Conservation (phyloP, 2,888 invertebrate species). For the Elegia similella region DNA sequence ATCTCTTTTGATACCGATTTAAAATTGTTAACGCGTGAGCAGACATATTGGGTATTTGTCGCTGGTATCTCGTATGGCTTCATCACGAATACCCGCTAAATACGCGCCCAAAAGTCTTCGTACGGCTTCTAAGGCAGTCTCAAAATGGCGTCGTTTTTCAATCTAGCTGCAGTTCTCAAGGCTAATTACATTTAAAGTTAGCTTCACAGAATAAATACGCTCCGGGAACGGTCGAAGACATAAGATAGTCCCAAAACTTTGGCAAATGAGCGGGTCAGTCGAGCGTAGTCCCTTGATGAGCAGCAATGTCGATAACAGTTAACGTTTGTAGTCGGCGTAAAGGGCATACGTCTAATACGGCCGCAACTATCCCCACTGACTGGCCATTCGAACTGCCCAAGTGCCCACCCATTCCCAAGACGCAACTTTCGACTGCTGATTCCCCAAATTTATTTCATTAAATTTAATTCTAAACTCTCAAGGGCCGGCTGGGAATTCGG, state of each 20-base stretch:
- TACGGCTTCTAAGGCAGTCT: conserved; percentile 64
- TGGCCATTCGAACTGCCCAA: conserved; percentile 29
- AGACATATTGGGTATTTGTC: conserved; percentile 44
- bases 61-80: conserved; percentile 54
- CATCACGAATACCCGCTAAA: conserved; percentile 54
- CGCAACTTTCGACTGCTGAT: conserved; percentile 62
- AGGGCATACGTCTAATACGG: conserved; percentile 28
- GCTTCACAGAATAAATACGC: conserved; percentile 28
- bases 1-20: conserved; percentile 41
- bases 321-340: conserved; percentile 31
- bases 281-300: conserved; percentile 29
- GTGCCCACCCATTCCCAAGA: conserved; percentile 31
- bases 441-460: conserved; percentile 76
- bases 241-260: conserved; percentile 37
- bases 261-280: conserved; percentile 30
- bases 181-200: conserved; percentile 37
- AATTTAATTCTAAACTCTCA: conserved; percentile 76
- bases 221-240: conserved; percentile 24
- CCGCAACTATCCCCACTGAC: conserved; percentile 42
- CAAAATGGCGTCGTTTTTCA: conserved; percentile 66
- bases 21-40: conserved; percentile 41
- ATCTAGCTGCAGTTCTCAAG: conserved; percentile 34
- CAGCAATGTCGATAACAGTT: conserved; percentile 44
- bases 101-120: conserved; percentile 53
- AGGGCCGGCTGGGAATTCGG: conserved; percentile 72